These are phyloP conservation scores for Oscheius sp. DNA, from an alignment of 2,888 invertebrate species.

Conservation along the genomic window DNA sequence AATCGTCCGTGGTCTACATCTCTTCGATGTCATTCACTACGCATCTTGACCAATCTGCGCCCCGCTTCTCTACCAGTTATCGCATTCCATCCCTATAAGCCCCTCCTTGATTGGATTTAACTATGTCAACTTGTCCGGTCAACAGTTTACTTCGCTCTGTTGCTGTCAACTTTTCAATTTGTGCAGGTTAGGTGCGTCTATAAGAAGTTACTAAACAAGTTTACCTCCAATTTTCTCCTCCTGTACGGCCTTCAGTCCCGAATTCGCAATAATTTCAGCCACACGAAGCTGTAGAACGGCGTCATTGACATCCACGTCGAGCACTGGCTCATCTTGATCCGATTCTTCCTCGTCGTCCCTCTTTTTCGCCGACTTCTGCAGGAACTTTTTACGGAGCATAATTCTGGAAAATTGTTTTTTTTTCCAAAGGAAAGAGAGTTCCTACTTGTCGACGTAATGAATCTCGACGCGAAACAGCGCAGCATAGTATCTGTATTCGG, in stretches of 20 bases:
- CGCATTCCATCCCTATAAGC: too few species aligned
- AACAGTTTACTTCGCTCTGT: too few species aligned
- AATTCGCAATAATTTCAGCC: constrained; percentile 22
- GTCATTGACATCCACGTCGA: constrained; percentile 35
- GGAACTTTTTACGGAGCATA: constrained; percentile 26
- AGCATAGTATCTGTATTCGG: constrained; percentile 6
- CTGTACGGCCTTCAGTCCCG: constrained; percentile 4
- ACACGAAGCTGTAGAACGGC: constrained; percentile 32
- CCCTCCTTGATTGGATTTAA: too few species aligned
- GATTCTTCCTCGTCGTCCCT: background rate
- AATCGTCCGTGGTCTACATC: too few species aligned
- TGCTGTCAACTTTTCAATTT: too few species aligned
- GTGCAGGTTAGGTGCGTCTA: too few species aligned
- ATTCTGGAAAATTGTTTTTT: constrained; percentile 25
- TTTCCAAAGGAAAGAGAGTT: background rate
- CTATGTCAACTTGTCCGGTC: too few species aligned
- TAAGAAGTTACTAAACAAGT: too few species aligned
- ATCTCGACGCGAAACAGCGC: constrained; percentile 32
- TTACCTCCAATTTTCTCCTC: constrained; percentile 32
- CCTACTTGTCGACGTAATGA: constrained; percentile 34
- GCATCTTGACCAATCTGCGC: too few species aligned
- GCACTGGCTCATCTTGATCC: constrained; percentile 26
- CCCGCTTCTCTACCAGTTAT: too few species aligned
- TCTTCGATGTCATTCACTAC: too few species aligned
- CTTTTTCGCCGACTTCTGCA: background rate